These are phyloP conservation scores for Ficedula albicollis DNA, from an alignment of 2,797 vertebrate genomes.

Conservation along the genomic window DNA sequence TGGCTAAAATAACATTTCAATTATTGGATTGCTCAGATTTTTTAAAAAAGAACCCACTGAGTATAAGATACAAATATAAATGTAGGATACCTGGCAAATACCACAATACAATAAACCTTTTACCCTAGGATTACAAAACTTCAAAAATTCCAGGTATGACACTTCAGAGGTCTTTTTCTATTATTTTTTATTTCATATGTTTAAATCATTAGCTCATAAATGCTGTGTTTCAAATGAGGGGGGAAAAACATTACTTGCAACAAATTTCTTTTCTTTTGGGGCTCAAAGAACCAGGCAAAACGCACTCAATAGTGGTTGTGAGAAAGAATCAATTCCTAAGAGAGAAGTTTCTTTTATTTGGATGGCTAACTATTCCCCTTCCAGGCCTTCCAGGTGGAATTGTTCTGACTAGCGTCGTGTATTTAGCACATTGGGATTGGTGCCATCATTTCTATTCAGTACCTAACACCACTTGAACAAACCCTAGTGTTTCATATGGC, in stretches of 20 bases:
- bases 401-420: too few species aligned
- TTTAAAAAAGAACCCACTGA: background rate
- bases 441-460: background rate
- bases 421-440: background rate
- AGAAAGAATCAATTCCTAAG: background rate
- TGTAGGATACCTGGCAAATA: background rate
- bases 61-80: background rate
- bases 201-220: background rate
- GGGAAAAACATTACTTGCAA: background rate
- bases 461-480: background rate
- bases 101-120: background rate
- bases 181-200: background rate
- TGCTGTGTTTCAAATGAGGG: background rate
- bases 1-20: background rate
- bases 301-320: background rate
- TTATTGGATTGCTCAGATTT: background rate
- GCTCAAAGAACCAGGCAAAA: background rate
- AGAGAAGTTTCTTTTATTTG: background rate
- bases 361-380: background rate
- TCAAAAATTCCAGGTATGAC: background rate
- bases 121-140: background rate
- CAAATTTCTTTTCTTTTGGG: background rate
- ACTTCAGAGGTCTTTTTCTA: accelerated
- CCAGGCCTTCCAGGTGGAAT: background rate
- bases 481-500: background rate